Evolutionary conservation across 2,888 invertebrate species (phyloP), one percentile per base, ranked within the genome.

Genomic region (Antheraea assamensis): DNA sequence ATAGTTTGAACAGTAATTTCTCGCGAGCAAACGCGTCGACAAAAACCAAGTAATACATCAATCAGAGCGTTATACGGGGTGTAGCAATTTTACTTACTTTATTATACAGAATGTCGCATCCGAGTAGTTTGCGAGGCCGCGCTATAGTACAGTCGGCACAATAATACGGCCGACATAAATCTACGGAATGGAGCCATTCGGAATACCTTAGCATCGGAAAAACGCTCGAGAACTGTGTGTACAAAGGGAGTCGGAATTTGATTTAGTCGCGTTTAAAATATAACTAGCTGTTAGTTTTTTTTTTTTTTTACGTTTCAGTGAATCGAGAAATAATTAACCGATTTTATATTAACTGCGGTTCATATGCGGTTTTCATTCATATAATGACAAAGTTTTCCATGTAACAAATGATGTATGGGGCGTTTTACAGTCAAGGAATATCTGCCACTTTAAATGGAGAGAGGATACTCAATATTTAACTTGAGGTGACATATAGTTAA

Each of bases 141-240:
- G 61, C 17, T 3, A 3, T 13, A 27, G 61, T 61, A 30, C 24
- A 61, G 61, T 52, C 66, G 76, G 71, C 58, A 82, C 83, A 85
- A 84, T 87, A 85, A 86, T 83, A 83, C 83, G 79, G 76, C 78
- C 77, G 74, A 77, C 78, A 87, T 88, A 88, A 87, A 88, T 88
- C 84, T 80, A 74, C 78, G 79, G 80, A 87, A 88, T 84, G 83
- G 87, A 82, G 85, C 84, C 81, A 85, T 86, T 83, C 78, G 72
- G 79, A 78, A 87, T 85, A 82, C 85, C 85, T 81, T 76, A 76
- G 80, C 83, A 80, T 81, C 80, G 83, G 83, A 86, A 85, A 86
- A 85, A 83, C 78, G 81, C 73, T 70, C 70, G 68, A 70, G 68
- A 52, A 73, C 70, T 73, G 68, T 66, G 42, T 61, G 30, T 70